Evolutionary conservation across 1,140 invertebrate species (phyloP).

Genomic region (Frieseomelitta varia): DNA sequence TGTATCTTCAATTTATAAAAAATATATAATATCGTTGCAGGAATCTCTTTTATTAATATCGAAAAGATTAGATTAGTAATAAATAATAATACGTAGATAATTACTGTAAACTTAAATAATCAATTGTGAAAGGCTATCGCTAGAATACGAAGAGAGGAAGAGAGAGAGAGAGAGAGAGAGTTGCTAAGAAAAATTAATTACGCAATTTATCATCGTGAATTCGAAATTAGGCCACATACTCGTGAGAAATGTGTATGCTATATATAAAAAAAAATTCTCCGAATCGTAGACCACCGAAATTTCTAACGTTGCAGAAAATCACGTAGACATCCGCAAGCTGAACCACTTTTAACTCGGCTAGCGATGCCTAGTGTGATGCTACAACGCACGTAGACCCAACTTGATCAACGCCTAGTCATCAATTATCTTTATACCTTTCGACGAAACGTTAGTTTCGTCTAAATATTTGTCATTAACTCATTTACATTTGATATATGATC

Average conservation of each 20-base stretch:
- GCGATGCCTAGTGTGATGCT: neutral
- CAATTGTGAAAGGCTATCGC: neutral
- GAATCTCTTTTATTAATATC: neutral
- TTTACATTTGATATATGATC: neutral
- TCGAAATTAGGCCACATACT: neutral
- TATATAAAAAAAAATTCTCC: slow-evolving; percentile 20
- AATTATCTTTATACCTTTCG: neutral
- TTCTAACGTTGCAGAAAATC: slow-evolving; percentile 15
- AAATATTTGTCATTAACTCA: neutral
- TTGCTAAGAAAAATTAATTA: neutral
- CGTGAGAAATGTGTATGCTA: neutral
- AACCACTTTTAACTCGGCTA: slow-evolving; percentile 31
- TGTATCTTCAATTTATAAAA: neutral
- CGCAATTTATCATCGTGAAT: neutral
- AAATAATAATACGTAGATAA: neutral
- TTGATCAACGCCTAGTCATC: neutral
- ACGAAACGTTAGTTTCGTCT: neutral
- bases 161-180: neutral
- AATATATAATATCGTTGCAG: neutral
- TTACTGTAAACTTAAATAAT: neutral
- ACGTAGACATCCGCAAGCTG: slow-evolving; percentile 22
- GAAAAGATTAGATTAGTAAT: neutral
- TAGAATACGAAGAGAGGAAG: neutral
- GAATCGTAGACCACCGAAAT: neutral
- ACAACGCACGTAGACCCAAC: neutral